Evolutionary conservation across 2,113 vertebrate genomes (phyloP).

Genomic region (Muntiacus reevesi): DNA sequence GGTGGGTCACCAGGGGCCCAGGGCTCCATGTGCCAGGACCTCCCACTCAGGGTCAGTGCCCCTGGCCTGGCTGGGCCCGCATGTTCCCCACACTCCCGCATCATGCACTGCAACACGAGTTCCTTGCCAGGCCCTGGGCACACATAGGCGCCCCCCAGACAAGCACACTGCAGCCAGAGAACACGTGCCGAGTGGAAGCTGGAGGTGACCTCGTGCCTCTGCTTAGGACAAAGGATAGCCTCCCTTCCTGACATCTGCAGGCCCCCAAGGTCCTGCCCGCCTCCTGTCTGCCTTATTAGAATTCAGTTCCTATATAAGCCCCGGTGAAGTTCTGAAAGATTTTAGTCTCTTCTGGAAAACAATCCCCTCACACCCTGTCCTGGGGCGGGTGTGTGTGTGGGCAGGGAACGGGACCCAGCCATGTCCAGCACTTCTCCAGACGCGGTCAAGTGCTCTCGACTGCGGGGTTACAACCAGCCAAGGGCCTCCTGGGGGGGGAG

Average conservation of each 20-base stretch:
- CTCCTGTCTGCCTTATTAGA: background rate
- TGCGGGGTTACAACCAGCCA: fast-evolving
- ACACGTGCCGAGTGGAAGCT: fast-evolving
- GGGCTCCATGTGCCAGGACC: background rate
- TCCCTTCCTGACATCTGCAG: background rate
- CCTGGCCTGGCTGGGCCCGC: background rate
- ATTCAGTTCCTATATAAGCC: background rate
- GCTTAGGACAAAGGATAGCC: background rate
- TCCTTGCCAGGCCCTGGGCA: background rate
- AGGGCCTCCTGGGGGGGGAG: background rate
- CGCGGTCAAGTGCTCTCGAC: fast-evolving
- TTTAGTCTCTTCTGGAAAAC: background rate
- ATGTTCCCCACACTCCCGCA: background rate
- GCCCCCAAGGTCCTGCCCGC: background rate
- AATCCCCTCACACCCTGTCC: background rate
- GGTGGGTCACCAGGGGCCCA: background rate
- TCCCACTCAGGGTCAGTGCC: background rate
- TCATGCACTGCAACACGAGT: fast-evolving
- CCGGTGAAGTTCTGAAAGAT: background rate
- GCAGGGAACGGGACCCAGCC: background rate
- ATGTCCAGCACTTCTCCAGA: background rate
- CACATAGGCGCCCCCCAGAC: background rate
- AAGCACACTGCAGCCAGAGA: fast-evolving
- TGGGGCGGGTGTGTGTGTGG: fast-evolving
- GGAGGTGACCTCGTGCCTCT: background rate